phyloP scores from a whole-genome alignment of 2,888 invertebrate genomes.

The Loripinus fragilis region DNA sequence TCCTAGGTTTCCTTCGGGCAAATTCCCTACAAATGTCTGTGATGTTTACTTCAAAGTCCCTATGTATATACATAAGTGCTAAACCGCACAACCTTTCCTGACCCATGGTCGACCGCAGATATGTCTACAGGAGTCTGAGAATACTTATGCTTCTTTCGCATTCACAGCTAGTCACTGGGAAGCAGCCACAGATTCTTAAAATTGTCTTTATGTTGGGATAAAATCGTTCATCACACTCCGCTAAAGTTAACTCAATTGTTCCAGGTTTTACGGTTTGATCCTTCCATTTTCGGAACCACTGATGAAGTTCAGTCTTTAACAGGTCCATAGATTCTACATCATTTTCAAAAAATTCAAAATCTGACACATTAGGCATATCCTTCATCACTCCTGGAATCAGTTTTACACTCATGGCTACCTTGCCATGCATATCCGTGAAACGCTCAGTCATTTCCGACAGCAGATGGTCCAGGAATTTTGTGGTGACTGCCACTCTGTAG shows the following conservation, averaged over 20 bases:
- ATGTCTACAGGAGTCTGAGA: neutral
- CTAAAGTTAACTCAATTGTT: neutral
- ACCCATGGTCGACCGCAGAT: neutral
- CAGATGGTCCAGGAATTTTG: neutral
- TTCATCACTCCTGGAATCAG: neutral
- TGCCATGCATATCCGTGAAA: neutral
- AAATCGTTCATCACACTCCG: neutral
- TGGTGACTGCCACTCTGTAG: neutral
- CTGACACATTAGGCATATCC: neutral
- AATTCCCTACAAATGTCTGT: neutral
- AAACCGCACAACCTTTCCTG: neutral
- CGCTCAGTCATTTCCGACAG: neutral
- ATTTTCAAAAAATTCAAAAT: neutral
- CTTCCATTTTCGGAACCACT: neutral
- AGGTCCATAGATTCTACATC: neutral
- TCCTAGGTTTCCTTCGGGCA: neutral
- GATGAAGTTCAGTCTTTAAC: neutral
- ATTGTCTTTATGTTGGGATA: neutral
- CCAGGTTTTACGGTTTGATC: neutral
- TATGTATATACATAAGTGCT: neutral
- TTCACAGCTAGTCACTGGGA: neutral
- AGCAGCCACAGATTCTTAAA: neutral
- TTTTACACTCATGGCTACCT: neutral
- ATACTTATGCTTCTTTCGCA: constrained; percentile 5
- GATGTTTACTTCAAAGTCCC: neutral